A percentile compares a stretch with the other conserved stretches of the same genome.
Conservation (phyloP, 2,113 vertebrate genomes). For the Heteronetta atricapilla region DNA sequence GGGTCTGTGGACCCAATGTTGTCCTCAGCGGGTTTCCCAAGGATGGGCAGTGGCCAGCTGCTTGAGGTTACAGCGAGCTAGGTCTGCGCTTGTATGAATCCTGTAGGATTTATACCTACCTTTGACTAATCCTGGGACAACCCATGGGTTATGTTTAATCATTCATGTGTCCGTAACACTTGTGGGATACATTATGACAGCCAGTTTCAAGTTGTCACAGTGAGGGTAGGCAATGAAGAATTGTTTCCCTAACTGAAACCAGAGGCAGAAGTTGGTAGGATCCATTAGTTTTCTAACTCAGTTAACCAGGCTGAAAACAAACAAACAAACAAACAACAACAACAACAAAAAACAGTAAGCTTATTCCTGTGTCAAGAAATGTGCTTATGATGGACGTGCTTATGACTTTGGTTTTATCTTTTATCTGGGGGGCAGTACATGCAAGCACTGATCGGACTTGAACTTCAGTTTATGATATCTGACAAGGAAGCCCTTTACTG, state of each 20-base stretch:
- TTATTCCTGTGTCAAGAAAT: not conserved
- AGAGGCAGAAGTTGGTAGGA: not conserved
- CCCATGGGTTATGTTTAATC: not conserved
- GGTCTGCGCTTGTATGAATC: rapidly evolving
- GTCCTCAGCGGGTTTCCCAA: not conserved
- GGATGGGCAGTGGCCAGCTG: rapidly evolving
- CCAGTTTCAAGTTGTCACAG: not conserved
- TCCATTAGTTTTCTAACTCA: not conserved
- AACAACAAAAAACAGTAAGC: not conserved
- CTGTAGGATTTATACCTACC: not conserved
- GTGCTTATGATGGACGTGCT: not conserved
- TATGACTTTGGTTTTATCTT: not conserved
- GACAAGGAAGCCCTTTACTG: not conserved
- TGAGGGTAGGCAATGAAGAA: not conserved
- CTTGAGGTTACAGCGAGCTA: not conserved
- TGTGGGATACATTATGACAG: not conserved
- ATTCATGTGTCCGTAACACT: rapidly evolving
- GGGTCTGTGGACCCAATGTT: not conserved
- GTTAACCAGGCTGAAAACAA: not conserved
- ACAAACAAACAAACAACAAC: no score
- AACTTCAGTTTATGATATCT: not conserved
- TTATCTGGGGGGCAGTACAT: not conserved
- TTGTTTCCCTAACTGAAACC: not conserved
- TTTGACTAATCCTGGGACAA: not conserved
- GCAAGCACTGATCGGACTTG: not conserved